Percentiles rank a stretch among this genome's conserved stretches.
Evolutionary conservation across 1,140 invertebrate genomes (phyloP).

Genomic region (Hylaeus volcanicus): DNA sequence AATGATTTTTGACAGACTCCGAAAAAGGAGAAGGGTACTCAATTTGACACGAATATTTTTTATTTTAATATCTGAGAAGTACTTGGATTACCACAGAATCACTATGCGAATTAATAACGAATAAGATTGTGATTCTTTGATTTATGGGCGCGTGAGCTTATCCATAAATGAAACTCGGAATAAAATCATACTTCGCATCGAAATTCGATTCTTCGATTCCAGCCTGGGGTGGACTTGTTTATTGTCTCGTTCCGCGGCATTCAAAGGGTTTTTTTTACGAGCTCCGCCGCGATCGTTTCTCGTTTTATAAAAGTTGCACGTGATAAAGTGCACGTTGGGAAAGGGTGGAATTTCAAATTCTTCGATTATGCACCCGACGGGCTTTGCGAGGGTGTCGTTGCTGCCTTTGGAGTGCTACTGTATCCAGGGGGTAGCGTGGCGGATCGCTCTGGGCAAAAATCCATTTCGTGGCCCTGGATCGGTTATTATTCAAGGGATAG

Average conservation of each 20-base stretch:
- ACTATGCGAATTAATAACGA: too few species aligned
- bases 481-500: slow-evolving; percentile 50
- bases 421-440: neutral
- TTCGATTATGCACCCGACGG: slow-evolving; percentile 30
- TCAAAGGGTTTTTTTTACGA: slow-evolving; percentile 41
- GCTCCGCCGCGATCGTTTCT: slow-evolving; percentile 19
- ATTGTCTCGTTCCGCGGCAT: slow-evolving; percentile 1
- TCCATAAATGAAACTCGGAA: too few species aligned
- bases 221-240: too few species aligned
- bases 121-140: too few species aligned
- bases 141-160: too few species aligned
- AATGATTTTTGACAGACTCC: too few species aligned
- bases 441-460: slow-evolving; percentile 46
- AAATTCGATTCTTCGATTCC: too few species aligned
- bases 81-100: too few species aligned
- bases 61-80: too few species aligned
- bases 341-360: slow-evolving; percentile 16
- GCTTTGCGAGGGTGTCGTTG: slow-evolving; percentile 43
- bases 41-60: too few species aligned
- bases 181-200: too few species aligned
- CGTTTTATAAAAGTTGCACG: slow-evolving; percentile 45
- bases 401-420: slow-evolving; percentile 22
- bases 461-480: slow-evolving; percentile 41
- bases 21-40: too few species aligned
- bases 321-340: neutral